Conservation (phyloP, 1,140 invertebrate species). For the Drosophila chauvacae region DNA sequence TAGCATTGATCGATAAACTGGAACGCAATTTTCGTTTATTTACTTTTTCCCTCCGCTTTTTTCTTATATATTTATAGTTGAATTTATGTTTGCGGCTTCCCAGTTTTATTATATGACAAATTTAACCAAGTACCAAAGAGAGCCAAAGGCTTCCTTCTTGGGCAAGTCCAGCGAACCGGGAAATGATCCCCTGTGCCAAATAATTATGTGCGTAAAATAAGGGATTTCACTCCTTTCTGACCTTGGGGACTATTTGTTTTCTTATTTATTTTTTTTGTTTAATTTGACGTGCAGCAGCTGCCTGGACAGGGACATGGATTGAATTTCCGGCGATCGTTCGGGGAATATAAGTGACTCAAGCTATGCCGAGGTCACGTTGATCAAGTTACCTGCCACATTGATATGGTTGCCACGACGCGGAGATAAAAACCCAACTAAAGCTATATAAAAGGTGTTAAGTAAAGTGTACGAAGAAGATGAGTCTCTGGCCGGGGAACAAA, state of each 20-base stretch:
- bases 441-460: background rate
- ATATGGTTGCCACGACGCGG: slow-evolving; percentile 32
- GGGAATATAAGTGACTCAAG: slow-evolving; percentile 39
- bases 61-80: background rate
- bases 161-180: slow-evolving; percentile 55
- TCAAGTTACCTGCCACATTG: slow-evolving; percentile 50
- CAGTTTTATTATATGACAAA: slow-evolving; percentile 10
- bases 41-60: background rate
- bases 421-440: slow-evolving; percentile 26
- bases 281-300: slow-evolving; percentile 10
- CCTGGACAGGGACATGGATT: slow-evolving; percentile 33
- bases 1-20: slow-evolving; percentile 67
- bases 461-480: background rate
- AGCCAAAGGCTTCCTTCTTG: slow-evolving; percentile 15
- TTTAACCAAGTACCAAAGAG: background rate
- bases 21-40: slow-evolving; percentile 12
- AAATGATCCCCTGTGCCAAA: slow-evolving; percentile 24
- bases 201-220: slow-evolving; percentile 3
- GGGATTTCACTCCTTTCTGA: background rate
- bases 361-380: slow-evolving; percentile 46
- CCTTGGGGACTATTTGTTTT: slow-evolving; percentile 9
- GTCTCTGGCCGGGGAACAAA: background rate
- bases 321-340: slow-evolving; percentile 61
- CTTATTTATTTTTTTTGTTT: background rate
- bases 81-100: background rate